phyloP scores from a whole-genome alignment of 2,797 vertebrate species.

The Molossus molossus region DNA sequence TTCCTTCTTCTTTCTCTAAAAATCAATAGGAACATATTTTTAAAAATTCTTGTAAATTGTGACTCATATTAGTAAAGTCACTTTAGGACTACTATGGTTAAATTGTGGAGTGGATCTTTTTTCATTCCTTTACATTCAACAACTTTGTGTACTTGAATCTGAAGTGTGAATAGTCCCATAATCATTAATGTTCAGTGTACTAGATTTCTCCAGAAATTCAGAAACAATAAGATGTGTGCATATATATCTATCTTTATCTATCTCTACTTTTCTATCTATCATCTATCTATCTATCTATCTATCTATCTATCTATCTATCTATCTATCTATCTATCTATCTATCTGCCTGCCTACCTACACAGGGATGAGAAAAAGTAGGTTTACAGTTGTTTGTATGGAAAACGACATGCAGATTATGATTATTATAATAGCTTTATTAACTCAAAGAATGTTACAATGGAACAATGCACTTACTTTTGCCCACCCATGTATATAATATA shows the following conservation, averaged over 20 bases:
- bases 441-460: background rate
- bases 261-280: too few species aligned
- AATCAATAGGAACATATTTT: background rate
- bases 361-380: background rate
- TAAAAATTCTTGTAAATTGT: background rate
- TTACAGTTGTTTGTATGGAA: background rate
- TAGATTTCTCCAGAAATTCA: background rate
- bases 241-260: background rate
- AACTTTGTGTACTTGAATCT: background rate
- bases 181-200: background rate
- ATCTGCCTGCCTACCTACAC: background rate
- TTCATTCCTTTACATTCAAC: background rate
- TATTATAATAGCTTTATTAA: background rate
- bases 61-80: conserved; percentile 8
- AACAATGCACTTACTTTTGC: background rate
- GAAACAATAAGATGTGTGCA: background rate
- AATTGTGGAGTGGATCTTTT: background rate
- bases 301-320: background rate
- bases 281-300: background rate
- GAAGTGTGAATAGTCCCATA: background rate
- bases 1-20: too few species aligned
- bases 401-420: background rate
- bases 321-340: background rate
- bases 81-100: background rate
- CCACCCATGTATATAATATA: background rate